These are phyloP conservation scores for Anser cygnoides DNA, from an alignment of 2,113 vertebrate genomes.

Conservation along the genomic window DNA sequence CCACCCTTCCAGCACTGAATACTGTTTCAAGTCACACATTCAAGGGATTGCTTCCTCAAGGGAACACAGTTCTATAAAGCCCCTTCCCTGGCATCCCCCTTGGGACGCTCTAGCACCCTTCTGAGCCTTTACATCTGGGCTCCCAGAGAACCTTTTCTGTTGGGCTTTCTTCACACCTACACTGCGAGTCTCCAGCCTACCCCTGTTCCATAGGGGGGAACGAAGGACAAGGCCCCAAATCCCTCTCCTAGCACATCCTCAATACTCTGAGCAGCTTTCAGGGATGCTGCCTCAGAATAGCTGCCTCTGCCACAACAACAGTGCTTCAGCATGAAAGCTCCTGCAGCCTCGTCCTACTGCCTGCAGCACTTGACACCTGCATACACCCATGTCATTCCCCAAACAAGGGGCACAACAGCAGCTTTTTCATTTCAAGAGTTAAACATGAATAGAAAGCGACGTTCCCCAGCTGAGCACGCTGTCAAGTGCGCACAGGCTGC, in stretches of 20 bases:
- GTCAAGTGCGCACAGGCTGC: neutral
- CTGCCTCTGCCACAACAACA: neutral
- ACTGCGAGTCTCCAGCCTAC: fast-evolving
- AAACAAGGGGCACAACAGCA: neutral
- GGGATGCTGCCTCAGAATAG: neutral
- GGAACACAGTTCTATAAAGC: fast-evolving
- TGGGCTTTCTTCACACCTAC: neutral
- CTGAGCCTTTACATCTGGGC: neutral
- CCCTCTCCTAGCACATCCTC: neutral
- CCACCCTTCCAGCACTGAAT: neutral
- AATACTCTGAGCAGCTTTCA: neutral
- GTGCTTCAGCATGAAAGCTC: neutral
- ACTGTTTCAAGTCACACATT: neutral
- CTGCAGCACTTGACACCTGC: fast-evolving
- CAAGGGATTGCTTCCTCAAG: neutral
- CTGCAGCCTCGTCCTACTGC: neutral
- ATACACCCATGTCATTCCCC: fast-evolving
- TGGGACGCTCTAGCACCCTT: neutral
- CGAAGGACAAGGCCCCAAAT: neutral
- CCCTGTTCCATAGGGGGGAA: neutral
- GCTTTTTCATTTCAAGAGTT: neutral
- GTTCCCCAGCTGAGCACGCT: neutral
- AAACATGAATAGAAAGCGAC: fast-evolving
- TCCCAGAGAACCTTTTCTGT: neutral
- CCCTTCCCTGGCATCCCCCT: fast-evolving